Base-by-base conservation (phyloP, 2,113 vertebrate species). In the Microtus ochrogaster region DNA sequence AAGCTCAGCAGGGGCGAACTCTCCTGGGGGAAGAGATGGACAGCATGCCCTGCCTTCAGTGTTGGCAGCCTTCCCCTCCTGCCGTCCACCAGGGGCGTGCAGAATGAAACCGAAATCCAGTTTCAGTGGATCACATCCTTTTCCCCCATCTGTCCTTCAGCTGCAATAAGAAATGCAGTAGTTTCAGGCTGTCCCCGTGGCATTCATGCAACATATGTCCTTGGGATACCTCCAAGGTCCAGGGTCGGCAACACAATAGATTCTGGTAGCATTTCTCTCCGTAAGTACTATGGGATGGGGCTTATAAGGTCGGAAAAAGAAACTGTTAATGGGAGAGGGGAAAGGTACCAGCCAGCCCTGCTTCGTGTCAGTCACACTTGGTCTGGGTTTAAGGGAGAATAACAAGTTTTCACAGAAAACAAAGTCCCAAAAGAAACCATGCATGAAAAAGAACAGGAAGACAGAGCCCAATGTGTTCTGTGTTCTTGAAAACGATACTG, bases 331-430 rank as follows among this genome's bases (percentile, higher is more conserved):
- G 73, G 28, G 21, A 52, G 65, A 93, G 24, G 73, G 6, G 7
- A 85, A 83, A 93, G 61, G 2, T 17, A 81, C 73, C 70, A 89
- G 41, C 24, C 63, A 89, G n/a, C 24, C 68, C 65, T 13, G 61
- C 8, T 89, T 84, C 47, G 28, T 17, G 33, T 65, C 44, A 85
- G 33, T 77, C n/a, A 81, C 52, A 72, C 68, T 68, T 39, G n/a
- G 47, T 28, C 82, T 22, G 22, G 11, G 52, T n/a, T 87, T 81
- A n/a, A 94, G 24, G 19, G 52, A 12, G 24, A 91, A 61, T 47
- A 74, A 24, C 36, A 94, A 22, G 77, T 86, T 95, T 90, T 82
- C 70, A 87, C 17, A 28, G 61, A 85, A 93, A 95, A 89, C n/a
- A 79, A n/a, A 16, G 41, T 93, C 13, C n/a, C 68, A 36, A 87